Conservation (phyloP, 2,113 vertebrate species). For the Tympanuchus pallidicinctus region DNA sequence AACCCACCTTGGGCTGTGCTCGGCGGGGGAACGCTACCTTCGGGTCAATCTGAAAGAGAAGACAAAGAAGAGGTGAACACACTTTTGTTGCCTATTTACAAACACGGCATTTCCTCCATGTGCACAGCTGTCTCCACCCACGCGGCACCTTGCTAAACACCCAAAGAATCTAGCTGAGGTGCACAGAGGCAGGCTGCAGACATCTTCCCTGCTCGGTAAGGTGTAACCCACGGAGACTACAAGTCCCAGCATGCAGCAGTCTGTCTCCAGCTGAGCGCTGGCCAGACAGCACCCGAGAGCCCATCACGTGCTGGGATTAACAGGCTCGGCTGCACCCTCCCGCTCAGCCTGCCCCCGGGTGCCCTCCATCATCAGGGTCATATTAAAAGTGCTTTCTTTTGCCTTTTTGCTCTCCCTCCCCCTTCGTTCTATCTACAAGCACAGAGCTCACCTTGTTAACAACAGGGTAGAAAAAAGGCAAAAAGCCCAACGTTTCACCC, state of each 20-base stretch:
- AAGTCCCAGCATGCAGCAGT: conserved; percentile 69
- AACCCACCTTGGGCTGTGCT: conserved; percentile 97
- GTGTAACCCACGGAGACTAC: conserved; percentile 48
- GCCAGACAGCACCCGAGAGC: not conserved
- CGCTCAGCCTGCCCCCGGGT: not conserved
- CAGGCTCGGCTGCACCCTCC: conserved; percentile 22
- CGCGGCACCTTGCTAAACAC: not conserved
- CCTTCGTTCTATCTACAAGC: not conserved
- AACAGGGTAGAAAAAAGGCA: not conserved
- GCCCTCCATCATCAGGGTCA: not conserved
- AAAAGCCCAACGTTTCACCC: not conserved
- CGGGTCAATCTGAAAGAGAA: conserved; percentile 92
- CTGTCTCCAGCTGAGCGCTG: not conserved
- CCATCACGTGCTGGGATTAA: conserved; percentile 68
- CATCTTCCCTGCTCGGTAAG: not conserved
- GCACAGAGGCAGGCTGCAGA: not conserved
- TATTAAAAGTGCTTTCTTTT: not conserved
- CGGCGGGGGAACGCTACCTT: conserved; percentile 98
- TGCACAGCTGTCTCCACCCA: not conserved
- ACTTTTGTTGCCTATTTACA: not conserved
- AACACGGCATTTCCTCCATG: not conserved
- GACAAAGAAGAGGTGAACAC: not conserved
- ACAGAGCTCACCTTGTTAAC: not conserved
- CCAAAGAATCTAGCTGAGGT: not conserved
- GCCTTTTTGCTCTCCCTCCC: not conserved